Evolutionary conservation across 2,113 vertebrate species (phyloP).

Genomic region (Carassius gibelio): DNA sequence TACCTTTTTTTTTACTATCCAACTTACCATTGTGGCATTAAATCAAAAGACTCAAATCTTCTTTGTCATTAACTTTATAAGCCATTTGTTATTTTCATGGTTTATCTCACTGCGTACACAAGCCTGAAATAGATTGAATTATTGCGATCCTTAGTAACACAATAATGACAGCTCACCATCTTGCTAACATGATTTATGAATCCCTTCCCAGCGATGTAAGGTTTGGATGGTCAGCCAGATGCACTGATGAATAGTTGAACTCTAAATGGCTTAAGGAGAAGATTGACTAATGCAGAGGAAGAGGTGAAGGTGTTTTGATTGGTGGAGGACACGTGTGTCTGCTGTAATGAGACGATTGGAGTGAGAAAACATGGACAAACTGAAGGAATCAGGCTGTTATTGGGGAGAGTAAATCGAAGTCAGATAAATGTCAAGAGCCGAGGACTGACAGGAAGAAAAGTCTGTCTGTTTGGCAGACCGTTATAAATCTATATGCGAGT

Average conservation of each 20-base stretch:
- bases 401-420: constrained; percentile 34
- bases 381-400: constrained; percentile 24
- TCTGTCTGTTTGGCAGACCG: background rate
- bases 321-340: background rate
- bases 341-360: constrained; percentile 37
- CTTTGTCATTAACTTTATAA: background rate
- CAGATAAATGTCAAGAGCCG: constrained; percentile 39
- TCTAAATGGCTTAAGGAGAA: background rate
- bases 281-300: background rate
- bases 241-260: background rate
- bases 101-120: background rate
- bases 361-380: background rate
- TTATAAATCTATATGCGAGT: background rate
- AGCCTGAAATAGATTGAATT: background rate
- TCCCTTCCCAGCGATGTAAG: background rate
- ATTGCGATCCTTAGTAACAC: background rate
- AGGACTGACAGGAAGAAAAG: background rate
- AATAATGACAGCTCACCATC: constrained; percentile 1
- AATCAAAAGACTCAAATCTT: no score
- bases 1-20: no score
- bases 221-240: background rate
- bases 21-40: no score
- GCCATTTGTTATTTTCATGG: background rate
- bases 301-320: constrained; percentile 6
- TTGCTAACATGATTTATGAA: constrained; percentile 31